Percentiles rank a stretch among this genome's conserved stretches.
Evolutionary conservation across 2,888 invertebrate genomes (phyloP).

Genomic region (Apomyelois bistriatella): DNA sequence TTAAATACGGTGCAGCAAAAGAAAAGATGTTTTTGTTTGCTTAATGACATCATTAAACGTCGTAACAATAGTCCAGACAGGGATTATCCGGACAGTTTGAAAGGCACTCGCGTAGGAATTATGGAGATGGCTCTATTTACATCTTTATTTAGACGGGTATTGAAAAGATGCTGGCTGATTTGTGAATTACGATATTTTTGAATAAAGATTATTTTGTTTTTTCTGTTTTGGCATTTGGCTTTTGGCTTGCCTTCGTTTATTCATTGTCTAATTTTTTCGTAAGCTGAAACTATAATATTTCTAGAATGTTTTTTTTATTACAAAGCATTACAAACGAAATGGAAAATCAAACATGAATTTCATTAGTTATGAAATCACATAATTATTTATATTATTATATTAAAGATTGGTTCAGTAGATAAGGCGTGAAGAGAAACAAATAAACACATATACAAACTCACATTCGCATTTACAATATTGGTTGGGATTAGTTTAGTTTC

Average conservation of each 20-base stretch:
- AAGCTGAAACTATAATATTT: too few relatives aligned
- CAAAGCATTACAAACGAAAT: too few relatives aligned
- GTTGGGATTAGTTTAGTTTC: too few relatives aligned
- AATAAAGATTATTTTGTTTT: conserved; percentile 9
- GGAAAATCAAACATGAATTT: too few relatives aligned
- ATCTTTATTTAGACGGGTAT: conserved; percentile 10
- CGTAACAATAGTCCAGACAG: conserved; percentile 48
- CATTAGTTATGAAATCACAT: too few relatives aligned
- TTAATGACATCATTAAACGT: conserved; percentile 68
- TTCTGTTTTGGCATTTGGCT: background rate
- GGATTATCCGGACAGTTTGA: conserved; percentile 45
- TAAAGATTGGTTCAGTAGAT: too few relatives aligned
- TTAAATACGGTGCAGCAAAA: conserved; percentile 50
- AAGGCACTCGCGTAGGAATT: conserved; percentile 26
- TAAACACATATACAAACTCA: too few relatives aligned
- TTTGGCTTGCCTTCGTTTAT: background rate
- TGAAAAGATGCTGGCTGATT: conserved; percentile 6
- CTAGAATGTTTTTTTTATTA: too few relatives aligned
- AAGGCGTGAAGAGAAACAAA: too few relatives aligned
- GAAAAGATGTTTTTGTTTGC: conserved; percentile 58
- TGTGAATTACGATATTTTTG: background rate
- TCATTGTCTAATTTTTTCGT: background rate
- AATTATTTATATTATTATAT: too few relatives aligned
- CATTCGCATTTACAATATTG: too few relatives aligned
- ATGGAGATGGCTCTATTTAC: conserved; percentile 9